Evolutionary conservation across 1,140 invertebrate species (phyloP).

Genomic region (Physella acuta): DNA sequence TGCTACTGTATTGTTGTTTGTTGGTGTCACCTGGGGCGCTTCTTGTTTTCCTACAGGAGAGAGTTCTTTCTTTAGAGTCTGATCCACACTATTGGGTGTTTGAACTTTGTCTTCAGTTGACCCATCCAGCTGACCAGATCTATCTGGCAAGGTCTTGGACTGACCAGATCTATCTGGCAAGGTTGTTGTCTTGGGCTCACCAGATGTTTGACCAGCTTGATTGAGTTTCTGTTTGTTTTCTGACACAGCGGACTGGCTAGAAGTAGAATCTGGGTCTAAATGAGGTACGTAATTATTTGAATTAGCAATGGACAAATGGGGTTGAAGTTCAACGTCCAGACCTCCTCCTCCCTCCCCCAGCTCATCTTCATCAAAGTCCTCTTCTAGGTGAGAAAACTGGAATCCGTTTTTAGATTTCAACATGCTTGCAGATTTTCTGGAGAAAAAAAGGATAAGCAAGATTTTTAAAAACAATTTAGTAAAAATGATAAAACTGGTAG

Average conservation of each 20-base stretch:
- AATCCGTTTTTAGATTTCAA: not conserved
- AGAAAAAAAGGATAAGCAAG: not conserved
- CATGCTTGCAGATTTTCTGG: not conserved
- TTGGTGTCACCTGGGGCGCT: not conserved
- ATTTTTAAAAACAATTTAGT: not conserved
- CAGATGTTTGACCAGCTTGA: not conserved
- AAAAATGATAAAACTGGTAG: not conserved
- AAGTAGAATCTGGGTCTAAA: conserved; percentile 5
- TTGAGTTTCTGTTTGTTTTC: not conserved
- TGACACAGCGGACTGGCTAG: not conserved
- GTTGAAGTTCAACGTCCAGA: conserved; percentile 25
- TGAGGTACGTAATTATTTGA: not conserved
- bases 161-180: not conserved
- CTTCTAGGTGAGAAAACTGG: conserved; percentile 6
- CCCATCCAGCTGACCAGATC: not conserved
- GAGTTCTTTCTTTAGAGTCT: not conserved
- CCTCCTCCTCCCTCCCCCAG: not conserved
- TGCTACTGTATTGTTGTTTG: not conserved
- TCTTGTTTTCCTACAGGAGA: not conserved
- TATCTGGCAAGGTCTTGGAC: not conserved
- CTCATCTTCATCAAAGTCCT: conserved; percentile 12
- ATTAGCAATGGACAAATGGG: conserved; percentile 11
- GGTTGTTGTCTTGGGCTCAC: not conserved
- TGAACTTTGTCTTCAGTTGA: not conserved
- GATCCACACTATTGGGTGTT: not conserved